Evolutionary conservation across 2,888 invertebrate genomes (phyloP), one percentile per base, ranked within the genome.

Genomic region (Lithophane ornitopus): DNA sequence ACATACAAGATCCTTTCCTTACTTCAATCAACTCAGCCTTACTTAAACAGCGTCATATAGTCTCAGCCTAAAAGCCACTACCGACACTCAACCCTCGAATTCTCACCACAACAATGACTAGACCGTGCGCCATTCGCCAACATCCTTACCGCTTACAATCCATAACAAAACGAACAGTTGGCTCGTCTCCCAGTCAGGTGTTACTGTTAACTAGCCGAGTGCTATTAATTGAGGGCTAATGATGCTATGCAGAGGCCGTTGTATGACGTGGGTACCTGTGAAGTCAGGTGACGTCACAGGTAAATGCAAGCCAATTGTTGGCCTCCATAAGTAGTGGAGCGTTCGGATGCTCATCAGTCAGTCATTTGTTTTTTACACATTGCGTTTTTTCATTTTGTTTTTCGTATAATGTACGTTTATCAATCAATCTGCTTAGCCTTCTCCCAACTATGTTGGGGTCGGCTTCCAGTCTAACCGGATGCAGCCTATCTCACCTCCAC

Each of bases 161-260:
- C n/a, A 59, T 56, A 76, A 76, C 71, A 72, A 76, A 70, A 44
- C 34, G 26, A 19, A 12, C 19, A 3, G 19, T 85, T 85, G 86
- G 86, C 80, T 58, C 26, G 4, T 16, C 39, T 66, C 78, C 78
- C 76, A 63, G 65, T 56, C 82, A 76, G 85, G 74, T 82, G 76
- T 41, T 54, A 28, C 26, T 63, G 26, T 19, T 70, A 56, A 80
- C 56, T 76, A 74, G 59, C 19, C 39, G 52, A 80, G 44, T 66
- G 22, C 16, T 39, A 84, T 82, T 78, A 72, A 85, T 82, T 82
- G 63, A 54, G 70, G 34, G 26, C 67, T 82, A 65, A 56, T 58
- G 59, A 70, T 67, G 16, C 56, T 58, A 26, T 63, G 63, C 73
- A 52, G 56, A 67, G 70, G 69, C 46, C 61, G 46, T 9, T 46